Evolutionary conservation across 2,888 invertebrate genomes (phyloP).

Genomic region (Lordiphosa fenestrarum): DNA sequence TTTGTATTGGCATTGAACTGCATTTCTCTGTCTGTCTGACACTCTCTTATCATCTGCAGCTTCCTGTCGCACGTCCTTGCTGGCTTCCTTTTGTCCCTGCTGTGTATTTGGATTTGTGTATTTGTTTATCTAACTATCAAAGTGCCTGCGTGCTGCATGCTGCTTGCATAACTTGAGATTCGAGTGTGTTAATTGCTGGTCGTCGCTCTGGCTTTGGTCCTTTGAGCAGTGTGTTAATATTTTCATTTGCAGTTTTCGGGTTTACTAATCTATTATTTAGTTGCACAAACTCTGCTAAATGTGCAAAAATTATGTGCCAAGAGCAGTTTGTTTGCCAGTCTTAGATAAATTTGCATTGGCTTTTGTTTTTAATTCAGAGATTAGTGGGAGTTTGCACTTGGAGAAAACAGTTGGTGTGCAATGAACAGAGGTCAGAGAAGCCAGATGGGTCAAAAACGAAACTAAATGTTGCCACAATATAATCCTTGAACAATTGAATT

Average conservation of each 20-base stretch:
- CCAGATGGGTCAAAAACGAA: background rate
- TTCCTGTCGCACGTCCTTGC: conserved; percentile 63
- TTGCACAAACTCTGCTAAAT: conserved; percentile 25
- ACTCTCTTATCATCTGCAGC: conserved; percentile 55
- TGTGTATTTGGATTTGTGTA: conserved; percentile 42
- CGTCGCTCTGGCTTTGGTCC: conserved; percentile 7
- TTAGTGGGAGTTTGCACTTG: conserved; percentile 11
- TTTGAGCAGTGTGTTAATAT: conserved; percentile 21
- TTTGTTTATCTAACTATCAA: conserved; percentile 75
- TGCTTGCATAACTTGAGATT: conserved; percentile 58
- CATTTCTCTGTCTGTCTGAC: conserved; percentile 11
- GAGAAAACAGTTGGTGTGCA: background rate
- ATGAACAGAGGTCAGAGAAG: background rate
- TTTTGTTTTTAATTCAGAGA: conserved; percentile 21
- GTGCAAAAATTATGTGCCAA: conserved; percentile 20
- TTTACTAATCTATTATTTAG: conserved; percentile 50
- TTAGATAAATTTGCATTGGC: conserved; percentile 10
- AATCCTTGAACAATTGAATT: too few relatives aligned
- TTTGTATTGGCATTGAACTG: conserved; percentile 67
- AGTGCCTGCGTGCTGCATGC: conserved; percentile 68
- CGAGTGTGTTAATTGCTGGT: conserved; percentile 67
- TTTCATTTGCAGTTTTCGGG: conserved; percentile 29
- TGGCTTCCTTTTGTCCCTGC: conserved; percentile 42
- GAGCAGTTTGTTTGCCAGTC: conserved; percentile 1
- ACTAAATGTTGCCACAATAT: too few relatives aligned